Evolutionary conservation across 1,140 invertebrate genomes (phyloP), one percentile per base, ranked within the genome.

Genomic region (Atta cephalotes): DNA sequence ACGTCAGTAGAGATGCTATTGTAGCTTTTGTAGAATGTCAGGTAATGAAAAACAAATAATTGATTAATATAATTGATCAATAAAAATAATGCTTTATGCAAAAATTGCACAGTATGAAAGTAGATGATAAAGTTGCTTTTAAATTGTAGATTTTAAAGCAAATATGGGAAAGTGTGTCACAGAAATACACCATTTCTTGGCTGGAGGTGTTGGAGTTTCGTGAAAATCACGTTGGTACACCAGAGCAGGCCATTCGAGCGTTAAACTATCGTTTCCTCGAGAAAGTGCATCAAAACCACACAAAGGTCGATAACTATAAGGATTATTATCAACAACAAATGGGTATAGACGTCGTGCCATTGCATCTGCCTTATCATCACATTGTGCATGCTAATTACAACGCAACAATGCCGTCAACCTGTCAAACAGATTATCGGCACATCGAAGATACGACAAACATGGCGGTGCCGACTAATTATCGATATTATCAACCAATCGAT

Each of bases 11-110:
- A 65, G 98, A 99, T 94, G 97, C 98, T 4, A 96, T 98, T 85
- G 96, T 98, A n/a, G 98, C 98, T 28, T 97, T 98, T 94, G 98
- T 98, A 58, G 98, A 98, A 95, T 98, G 98, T 92, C 97, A 98
- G 96, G 97, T 98, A 95, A 92, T 78, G 12, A 0, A 18, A 78
- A 16, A 74, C 16, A 65, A 31, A 65, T 65, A 16, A 12, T n/a
- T n/a, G n/a, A n/a, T 16, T 10, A 25, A 9, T 49, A 18, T 7
- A 25, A 45, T 5, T 10, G 35, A 35, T 72, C 2, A 21, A 28
- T 5, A 49, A 16, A 62, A 45, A 60, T 66, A 58, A 82, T 28
- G n/a, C 7, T 16, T 28, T 3, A 18, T 39, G 1, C 9, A 72
- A 45, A 16, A 51, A 51, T 25, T 39, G 35, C 35, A 39, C 7